Conservation (phyloP, 1,140 invertebrate genomes). For the Dendrolimus kikuchii region DNA sequence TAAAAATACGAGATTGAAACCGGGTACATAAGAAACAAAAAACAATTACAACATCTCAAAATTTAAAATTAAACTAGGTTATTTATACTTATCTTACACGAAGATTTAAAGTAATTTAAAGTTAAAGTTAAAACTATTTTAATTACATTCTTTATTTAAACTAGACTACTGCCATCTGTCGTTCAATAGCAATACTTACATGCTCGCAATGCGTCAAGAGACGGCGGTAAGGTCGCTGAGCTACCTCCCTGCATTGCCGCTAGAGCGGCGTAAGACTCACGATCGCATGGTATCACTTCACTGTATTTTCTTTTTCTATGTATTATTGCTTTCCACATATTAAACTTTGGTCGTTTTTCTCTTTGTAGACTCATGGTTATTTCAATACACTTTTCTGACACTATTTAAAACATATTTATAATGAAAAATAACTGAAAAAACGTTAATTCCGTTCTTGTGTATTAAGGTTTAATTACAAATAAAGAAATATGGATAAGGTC, state of each 20-base stretch:
- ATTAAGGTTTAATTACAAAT: no score
- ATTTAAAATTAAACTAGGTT: no score
- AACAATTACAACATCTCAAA: no score
- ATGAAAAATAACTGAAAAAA: conserved; percentile 1
- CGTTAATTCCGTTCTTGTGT: no score
- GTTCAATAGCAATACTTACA: conserved; percentile 61
- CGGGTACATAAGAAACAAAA: no score
- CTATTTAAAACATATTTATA: conserved; percentile 2
- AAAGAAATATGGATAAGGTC: no score
- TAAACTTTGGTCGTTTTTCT: conserved; percentile 45
- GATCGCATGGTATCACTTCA: conserved; percentile 51
- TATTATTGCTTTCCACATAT: conserved; percentile 64
- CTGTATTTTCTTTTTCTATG: conserved; percentile 63
- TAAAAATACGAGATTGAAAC: no score
- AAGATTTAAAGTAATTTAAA: no score
- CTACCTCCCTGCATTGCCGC: conserved; percentile 60
- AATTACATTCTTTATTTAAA: neutral
- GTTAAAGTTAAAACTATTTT: no score
- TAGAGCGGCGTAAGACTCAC: conserved; percentile 54
- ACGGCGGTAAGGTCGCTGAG: conserved; percentile 62
- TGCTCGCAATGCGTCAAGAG: conserved; percentile 59
- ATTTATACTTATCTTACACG: no score
- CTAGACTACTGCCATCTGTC: conserved; percentile 34
- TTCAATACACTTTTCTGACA: conserved; percentile 30
- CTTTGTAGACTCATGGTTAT: conserved; percentile 52